Percentiles rank a stretch among this genome's conserved stretches.
phyloP scores from a whole-genome alignment of 2,888 invertebrate species.

The Heterodera filipjevi region DNA sequence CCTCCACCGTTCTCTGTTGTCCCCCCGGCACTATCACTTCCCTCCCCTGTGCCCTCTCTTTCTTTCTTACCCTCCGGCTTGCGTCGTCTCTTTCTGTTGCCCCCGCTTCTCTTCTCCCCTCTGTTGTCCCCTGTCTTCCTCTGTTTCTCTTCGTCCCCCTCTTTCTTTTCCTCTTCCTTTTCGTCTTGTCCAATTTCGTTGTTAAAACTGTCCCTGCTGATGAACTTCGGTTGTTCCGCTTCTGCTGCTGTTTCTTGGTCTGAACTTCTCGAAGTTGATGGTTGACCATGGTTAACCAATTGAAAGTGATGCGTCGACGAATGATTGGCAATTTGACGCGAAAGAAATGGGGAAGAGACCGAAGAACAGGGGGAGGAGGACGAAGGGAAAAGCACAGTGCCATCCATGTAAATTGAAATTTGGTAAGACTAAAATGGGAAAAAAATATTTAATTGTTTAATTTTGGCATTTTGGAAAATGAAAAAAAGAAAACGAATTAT shows the following conservation, averaged over 20 bases:
- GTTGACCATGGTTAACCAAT: not conserved
- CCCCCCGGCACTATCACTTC: not conserved
- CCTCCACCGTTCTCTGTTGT: not conserved
- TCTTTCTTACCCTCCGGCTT: constrained; percentile 36
- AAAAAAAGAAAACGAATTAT: no score
- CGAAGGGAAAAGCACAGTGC: not conserved
- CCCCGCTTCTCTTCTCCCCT: not conserved
- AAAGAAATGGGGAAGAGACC: not conserved
- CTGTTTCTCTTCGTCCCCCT: not conserved
- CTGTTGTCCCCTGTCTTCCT: not conserved
- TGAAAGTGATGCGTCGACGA: not conserved
- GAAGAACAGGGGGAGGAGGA: not conserved
- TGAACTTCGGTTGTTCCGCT: not conserved
- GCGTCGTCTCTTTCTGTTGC: constrained; percentile 34
- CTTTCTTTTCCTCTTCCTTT: not conserved
- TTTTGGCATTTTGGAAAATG: no score
- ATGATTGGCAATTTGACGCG: not conserved
- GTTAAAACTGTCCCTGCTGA: not conserved
- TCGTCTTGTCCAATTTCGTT: not conserved
- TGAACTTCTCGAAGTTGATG: constrained; percentile 5
- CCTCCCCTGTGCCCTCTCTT: not conserved
- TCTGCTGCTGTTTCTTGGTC: not conserved
- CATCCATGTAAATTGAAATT: not conserved
- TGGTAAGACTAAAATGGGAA: not conserved
- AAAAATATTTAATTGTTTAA: no score